phyloP scores from a whole-genome alignment of 2,888 invertebrate genomes.

The Xylota segnis region DNA sequence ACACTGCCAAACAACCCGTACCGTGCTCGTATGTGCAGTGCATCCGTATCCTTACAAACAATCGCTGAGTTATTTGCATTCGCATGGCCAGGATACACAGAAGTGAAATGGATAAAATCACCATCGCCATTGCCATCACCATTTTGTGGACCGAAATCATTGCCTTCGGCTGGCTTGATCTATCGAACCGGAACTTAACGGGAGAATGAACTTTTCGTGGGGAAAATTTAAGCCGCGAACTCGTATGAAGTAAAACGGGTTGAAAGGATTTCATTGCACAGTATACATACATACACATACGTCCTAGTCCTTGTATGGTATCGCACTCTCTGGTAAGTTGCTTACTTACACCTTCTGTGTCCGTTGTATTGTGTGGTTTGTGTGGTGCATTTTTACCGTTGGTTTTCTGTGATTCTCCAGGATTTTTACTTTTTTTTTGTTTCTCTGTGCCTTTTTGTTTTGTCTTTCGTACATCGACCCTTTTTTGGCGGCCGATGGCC shows the following conservation, averaged over 20 bases:
- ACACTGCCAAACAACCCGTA: background rate
- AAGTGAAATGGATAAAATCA: conserved; percentile 14
- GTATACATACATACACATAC: background rate
- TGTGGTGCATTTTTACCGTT: conserved; percentile 48
- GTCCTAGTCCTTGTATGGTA: too few species aligned
- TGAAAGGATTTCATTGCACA: background rate
- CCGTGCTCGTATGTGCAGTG: background rate
- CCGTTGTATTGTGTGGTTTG: conserved; percentile 42
- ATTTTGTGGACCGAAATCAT: conserved; percentile 51
- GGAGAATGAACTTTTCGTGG: conserved; percentile 49
- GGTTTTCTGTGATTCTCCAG: conserved; percentile 37
- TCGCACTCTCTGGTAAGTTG: conserved; percentile 27
- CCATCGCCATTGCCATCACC: conserved; percentile 19
- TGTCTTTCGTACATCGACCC: conserved; percentile 2
- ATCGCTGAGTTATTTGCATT: conserved; percentile 45
- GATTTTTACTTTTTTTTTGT: conserved; percentile 3
- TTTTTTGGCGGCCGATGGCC: conserved; percentile 15
- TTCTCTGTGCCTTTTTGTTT: conserved; percentile 22
- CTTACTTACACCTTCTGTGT: conserved; percentile 58
- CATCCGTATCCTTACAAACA: conserved; percentile 36
- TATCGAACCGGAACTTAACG: conserved; percentile 70
- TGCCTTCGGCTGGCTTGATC: conserved; percentile 38
- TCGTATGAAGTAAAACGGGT: conserved; percentile 35
- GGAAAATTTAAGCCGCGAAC: conserved; percentile 52
- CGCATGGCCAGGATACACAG: conserved; percentile 3